Conservation (phyloP, 2,113 vertebrate genomes). For the Rhineura floridana region DNA sequence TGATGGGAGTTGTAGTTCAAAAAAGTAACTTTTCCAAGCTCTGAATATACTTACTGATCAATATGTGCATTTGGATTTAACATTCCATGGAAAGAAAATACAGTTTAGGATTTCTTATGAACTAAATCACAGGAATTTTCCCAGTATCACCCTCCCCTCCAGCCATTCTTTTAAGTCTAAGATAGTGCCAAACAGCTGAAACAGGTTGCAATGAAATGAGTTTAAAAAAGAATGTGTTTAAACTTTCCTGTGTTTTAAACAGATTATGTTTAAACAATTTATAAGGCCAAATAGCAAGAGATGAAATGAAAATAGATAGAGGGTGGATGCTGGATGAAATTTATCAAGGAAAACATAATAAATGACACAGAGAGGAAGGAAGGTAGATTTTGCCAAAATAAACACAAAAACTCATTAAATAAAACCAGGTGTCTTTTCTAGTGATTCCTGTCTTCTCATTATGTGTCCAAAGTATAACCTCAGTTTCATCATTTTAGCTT, state of each 20-base stretch:
- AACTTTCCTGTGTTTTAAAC: conserved; percentile 6
- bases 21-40: too few relatives aligned
- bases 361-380: neutral
- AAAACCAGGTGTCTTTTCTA: conserved; percentile 5
- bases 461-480: too few relatives aligned
- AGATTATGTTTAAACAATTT: neutral
- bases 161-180: neutral
- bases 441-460: too few relatives aligned
- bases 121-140: neutral
- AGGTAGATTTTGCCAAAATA: too few relatives aligned
- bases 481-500: too few relatives aligned
- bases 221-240: neutral
- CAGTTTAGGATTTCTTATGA: neutral
- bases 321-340: neutral
- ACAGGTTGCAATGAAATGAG: neutral
- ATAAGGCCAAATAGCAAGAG: neutral
- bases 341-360: neutral
- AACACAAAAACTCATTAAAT: neutral
- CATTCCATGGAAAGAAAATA: neutral
- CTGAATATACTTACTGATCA: too few relatives aligned
- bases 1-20: too few relatives aligned
- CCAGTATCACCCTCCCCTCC: neutral
- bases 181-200: neutral
- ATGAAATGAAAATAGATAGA: neutral
- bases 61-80: neutral